Base-by-base conservation (phyloP, 2,888 invertebrate species). In the Bellardia bayeri region DNA sequence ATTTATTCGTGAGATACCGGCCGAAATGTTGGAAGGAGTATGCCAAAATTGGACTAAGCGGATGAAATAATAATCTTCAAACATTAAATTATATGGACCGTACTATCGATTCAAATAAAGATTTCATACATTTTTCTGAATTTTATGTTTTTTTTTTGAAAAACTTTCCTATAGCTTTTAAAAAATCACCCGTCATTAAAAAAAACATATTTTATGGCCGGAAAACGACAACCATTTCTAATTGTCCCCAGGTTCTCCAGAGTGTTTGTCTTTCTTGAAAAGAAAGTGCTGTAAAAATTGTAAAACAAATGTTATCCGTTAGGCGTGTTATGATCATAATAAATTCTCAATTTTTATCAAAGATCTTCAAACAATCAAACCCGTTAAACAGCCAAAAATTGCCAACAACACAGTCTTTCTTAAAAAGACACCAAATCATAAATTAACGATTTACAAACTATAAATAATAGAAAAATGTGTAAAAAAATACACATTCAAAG, bases 301-400 rank as follows among this genome's bases (percentile, higher is more conserved):
- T 79, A 75, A 79, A 87, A 85, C 82, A 68, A 85, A 75, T 87
- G 84, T 87, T 80, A 87, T 87, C 87, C 85, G 79, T 87, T 87
- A 85, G 87, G 87, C 87, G 87, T 87, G 82, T 82, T 72, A 79
- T 23, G 11, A 58, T 40, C 13, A 82, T 23, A 82, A 80, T 81
- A 71, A 76, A 71, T 75, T 51, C 14, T 42, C 8, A 58, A 9
- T 80, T 80, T 16, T 68, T 54, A 16, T 42, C 49, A 61, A 81
- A 33, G 74, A 58, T 16, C 54, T n/a, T 13, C 61, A 40, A 51
- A 42, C 58, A 82, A 61, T 40, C 23, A 23, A 63, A 80, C 54
- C 64, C 64, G 58, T 74, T 82, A 82, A 69, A 56, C 68, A 75
- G 66, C 75, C 80, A 51, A 80, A 84, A 87, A 80, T 79, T 69